A percentile compares a stretch with the other conserved stretches of the same genome.
Evolutionary conservation across 2,113 vertebrate genomes (phyloP).

Genomic region (Lontra canadensis): DNA sequence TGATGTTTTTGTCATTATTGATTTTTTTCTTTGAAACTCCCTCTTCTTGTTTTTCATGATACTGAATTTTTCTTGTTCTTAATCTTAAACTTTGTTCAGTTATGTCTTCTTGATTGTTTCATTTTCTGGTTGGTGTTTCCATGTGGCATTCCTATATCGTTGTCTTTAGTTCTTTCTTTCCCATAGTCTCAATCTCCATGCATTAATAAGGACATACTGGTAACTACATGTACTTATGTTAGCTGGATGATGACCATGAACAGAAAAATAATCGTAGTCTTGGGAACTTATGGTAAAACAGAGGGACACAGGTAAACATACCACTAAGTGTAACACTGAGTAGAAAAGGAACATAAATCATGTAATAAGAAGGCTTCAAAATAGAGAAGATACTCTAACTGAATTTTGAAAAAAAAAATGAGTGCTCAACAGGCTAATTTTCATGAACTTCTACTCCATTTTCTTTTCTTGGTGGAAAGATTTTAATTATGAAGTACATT

Average conservation of each 20-base stretch:
- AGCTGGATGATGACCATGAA: neutral
- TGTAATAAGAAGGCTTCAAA: neutral
- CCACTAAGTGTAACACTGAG: neutral
- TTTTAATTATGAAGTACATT: too few relatives aligned
- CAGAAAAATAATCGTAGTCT: neutral
- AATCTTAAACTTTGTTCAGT: neutral
- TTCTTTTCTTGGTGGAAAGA: too few relatives aligned
- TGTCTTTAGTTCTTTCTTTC: neutral
- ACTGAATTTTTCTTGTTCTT: neutral
- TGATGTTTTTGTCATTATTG: neutral
- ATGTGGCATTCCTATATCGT: neutral
- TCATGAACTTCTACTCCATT: too few relatives aligned
- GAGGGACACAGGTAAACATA: neutral
- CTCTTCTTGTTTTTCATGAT: neutral
- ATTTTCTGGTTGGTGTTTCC: neutral
- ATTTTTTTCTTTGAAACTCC: neutral
- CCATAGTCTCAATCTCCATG: neutral
- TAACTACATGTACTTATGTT: neutral
- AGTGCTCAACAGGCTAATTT: too few relatives aligned
- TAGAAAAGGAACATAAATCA: neutral
- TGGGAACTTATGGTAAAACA: neutral
- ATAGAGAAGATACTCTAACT: neutral
- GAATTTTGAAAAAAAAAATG: too few relatives aligned
- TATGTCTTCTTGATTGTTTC: neutral
- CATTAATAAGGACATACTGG: neutral